Evolutionary conservation across 2,888 invertebrate species (phyloP), one percentile per base, ranked within the genome.

Genomic region (Neria commutata): DNA sequence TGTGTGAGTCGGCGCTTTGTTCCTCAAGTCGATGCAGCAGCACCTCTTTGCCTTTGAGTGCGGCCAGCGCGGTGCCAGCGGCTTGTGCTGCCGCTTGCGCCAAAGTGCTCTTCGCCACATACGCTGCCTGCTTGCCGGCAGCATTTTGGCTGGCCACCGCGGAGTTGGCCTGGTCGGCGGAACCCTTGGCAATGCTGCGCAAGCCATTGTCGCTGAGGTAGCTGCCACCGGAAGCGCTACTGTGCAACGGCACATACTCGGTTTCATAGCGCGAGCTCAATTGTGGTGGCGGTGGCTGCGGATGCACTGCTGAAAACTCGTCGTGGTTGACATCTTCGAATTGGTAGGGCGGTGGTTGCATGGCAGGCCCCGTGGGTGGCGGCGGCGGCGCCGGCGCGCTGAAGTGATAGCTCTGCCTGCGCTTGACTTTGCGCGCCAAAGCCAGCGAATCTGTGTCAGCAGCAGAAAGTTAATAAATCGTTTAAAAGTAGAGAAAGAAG

Each of bases 71-170:
- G 1, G 88, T 88, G n/a, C 86, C 86, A 0, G 88, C 87, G 3
- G 91, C 86, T 71, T 91, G 88, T 0, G 88, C 88, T 0, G 91
- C 91, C 0, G 90, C 87, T 74, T 91, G 91, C 0, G 91, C 91
- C 37, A 91, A 74, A 0, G 89, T 89, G 70, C 89, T 91, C 81
- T 91, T 90, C 0, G 91, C 91, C 4, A 89, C 87, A 72, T 89
- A 91, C 0, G 91, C 91, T 0, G 91, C 91, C 76, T 91, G 91
- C 60, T 89, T 87, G 0, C 88, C 91, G 1, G 91, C 91, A 0
- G 89, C 88, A 49, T 88, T 88, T 75, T 91, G 91, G 71, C 88
- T 90, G n/a, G 84, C 84, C 8, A 87, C 85, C 11, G 91, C 90
- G 45, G 88, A 88, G 67, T 88, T 87, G 3, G 91, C 91, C 75